Conservation (phyloP, 2,113 vertebrate species). For the Phylloscopus trochiloides region DNA sequence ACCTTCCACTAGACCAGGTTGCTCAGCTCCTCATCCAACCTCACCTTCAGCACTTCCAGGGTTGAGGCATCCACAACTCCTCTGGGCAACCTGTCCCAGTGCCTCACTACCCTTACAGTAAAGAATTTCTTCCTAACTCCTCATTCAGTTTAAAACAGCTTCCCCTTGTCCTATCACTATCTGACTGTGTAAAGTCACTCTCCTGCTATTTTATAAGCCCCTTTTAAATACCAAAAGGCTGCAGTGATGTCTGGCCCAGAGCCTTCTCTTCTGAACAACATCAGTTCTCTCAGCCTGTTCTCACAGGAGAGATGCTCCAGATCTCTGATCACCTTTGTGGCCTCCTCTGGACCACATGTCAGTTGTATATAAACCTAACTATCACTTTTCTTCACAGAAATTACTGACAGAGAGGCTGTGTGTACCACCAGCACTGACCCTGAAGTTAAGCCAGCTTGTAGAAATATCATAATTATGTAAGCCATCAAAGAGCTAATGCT, state of each 20-base stretch:
- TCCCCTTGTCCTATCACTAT: background rate
- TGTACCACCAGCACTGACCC: background rate
- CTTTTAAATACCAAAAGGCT: background rate
- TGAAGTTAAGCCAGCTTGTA: background rate
- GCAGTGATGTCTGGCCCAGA: background rate
- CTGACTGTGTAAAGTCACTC: background rate
- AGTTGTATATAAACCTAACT: background rate
- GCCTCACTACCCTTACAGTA: background rate
- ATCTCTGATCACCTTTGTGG: background rate
- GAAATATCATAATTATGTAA: background rate
- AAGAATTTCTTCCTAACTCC: background rate
- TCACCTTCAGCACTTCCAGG: background rate
- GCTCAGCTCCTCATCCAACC: background rate
- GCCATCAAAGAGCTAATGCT: background rate
- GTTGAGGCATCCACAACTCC: background rate
- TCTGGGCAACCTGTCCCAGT: background rate
- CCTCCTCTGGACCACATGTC: background rate
- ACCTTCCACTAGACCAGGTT: background rate
- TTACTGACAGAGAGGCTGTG: background rate
- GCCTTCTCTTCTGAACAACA: background rate
- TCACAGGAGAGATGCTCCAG: background rate
- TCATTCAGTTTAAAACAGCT: background rate
- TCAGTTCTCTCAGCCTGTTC: background rate
- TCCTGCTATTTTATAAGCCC: background rate
- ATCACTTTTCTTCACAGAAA: background rate